These are phyloP conservation scores for Diploptera punctata DNA, from an alignment of 2,888 invertebrate species.

Conservation along the genomic window DNA sequence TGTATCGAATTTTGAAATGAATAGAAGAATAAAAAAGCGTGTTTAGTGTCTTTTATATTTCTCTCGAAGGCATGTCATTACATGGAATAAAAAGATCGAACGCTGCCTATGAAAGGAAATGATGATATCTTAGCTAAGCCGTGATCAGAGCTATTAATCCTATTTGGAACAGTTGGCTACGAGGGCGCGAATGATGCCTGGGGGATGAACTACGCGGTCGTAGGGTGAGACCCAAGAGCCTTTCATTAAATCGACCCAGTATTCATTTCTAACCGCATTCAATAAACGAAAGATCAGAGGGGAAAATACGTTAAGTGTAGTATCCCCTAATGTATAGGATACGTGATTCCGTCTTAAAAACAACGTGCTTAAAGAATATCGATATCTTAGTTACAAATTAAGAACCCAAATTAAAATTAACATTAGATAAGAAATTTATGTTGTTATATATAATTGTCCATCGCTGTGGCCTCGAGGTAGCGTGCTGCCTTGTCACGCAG, in stretches of 20 bases:
- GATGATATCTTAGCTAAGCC: conserved; percentile 7
- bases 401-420: no score
- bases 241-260: conserved; percentile 11
- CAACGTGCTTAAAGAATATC: no score
- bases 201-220: not conserved
- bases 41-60: not conserved
- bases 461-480: no score
- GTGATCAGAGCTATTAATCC: not conserved
- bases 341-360: no score
- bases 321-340: no score
- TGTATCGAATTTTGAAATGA: conserved; percentile 9
- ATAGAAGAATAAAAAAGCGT: not conserved
- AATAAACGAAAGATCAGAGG: not conserved
- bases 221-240: not conserved
- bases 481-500: no score
- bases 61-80: not conserved
- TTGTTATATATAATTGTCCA: no score
- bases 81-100: not conserved
- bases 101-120: not conserved
- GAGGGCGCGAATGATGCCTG: not conserved
- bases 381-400: no score
- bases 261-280: conserved; percentile 21
- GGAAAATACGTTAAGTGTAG: no score
- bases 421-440: no score
- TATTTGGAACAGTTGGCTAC: not conserved